These are phyloP conservation scores for Tanytarsus gracilentus DNA, from an alignment of 2,888 invertebrate genomes.

Conservation along the genomic window DNA sequence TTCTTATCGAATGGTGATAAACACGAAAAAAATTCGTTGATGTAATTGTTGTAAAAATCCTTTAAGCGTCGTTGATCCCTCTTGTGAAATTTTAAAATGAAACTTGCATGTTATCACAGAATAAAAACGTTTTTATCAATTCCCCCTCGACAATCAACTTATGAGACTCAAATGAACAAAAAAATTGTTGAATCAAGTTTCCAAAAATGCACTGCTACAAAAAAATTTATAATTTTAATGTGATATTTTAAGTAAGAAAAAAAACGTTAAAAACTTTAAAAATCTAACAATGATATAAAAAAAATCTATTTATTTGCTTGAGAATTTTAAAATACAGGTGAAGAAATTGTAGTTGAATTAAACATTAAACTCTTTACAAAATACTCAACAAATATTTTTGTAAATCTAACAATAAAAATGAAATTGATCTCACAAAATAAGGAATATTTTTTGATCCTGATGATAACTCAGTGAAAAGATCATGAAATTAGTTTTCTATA, in stretches of 20 bases:
- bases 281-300: no score
- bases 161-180: conserved; percentile 18
- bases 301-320: no score
- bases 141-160: conserved; percentile 21
- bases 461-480: conserved; percentile 1
- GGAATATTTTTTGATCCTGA: conserved; percentile 3
- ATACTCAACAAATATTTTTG: not conserved
- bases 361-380: not conserved
- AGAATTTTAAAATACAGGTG: no score
- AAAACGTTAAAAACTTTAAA: not conserved
- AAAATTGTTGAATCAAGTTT: not conserved
- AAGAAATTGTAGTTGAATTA: not conserved
- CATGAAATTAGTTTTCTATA: not conserved
- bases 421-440: not conserved
- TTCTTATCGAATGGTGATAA: no score
- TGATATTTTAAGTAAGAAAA: conserved; percentile 9
- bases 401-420: not conserved
- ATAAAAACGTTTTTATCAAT: conserved; percentile 5
- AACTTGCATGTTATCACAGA: not conserved
- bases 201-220: not conserved
- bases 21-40: not conserved
- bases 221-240: not conserved
- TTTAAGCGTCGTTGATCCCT: not conserved
- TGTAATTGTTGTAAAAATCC: not conserved
- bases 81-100: not conserved